phyloP scores from a whole-genome alignment of 2,113 vertebrate genomes.

The Festucalex cinctus region DNA sequence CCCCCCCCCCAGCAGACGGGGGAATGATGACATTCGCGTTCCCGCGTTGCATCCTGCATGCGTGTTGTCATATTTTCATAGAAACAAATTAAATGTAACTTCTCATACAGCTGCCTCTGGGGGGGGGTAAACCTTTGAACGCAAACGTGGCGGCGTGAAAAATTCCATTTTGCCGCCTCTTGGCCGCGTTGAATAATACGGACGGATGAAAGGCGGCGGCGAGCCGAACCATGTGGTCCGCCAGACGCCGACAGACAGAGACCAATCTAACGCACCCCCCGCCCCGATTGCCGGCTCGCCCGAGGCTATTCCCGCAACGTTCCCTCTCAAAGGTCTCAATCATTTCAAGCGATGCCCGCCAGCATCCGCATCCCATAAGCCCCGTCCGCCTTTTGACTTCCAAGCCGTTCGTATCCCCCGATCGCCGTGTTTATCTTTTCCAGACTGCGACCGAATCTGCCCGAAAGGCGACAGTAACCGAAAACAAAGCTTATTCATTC shows the following conservation, averaged over 20 bases:
- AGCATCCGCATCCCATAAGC: slow-evolving; percentile 11
- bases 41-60: background rate
- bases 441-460: no score
- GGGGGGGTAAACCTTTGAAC: background rate
- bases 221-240: slow-evolving; percentile 22
- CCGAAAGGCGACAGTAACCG: no score
- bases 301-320: slow-evolving; percentile 18
- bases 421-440: no score
- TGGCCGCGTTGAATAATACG: background rate
- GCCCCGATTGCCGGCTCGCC: slow-evolving; percentile 34
- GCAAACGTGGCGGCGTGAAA: background rate
- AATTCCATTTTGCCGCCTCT: background rate
- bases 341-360: slow-evolving; percentile 34
- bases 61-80: background rate
- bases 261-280: slow-evolving; percentile 31
- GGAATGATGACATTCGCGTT: background rate
- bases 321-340: slow-evolving; percentile 33
- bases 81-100: background rate
- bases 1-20: background rate
- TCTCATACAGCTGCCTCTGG: background rate
- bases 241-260: slow-evolving; percentile 18
- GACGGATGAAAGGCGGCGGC: slow-evolving; percentile 25
- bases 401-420: background rate
- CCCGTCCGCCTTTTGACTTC: background rate
- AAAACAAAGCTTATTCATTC: no score